phyloP scores from a whole-genome alignment of 1,140 invertebrate genomes.

The Drosophila triauraria region DNA sequence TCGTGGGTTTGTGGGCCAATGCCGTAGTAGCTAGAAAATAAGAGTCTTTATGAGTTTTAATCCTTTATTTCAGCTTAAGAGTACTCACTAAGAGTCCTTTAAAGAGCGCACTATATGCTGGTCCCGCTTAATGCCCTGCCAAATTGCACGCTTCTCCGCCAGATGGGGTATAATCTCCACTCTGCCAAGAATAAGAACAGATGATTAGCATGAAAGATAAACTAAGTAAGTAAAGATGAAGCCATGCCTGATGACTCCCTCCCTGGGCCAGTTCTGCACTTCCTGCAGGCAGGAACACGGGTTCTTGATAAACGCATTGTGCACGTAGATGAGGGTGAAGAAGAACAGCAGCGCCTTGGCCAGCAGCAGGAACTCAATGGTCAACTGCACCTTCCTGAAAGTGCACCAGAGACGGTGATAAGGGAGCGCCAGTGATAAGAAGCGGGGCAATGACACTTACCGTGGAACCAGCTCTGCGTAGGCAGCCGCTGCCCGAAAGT shows the following conservation, averaged over 20 bases:
- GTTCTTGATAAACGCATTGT: conserved; percentile 95
- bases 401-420: neutral
- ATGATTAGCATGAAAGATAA: neutral
- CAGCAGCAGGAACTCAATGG: conserved; percentile 96
- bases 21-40: conserved; percentile 56
- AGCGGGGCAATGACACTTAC: conserved; percentile 39
- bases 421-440: conserved; percentile 6
- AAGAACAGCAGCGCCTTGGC: conserved; percentile 95
- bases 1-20: conserved; percentile 74
- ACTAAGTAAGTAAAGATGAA: neutral
- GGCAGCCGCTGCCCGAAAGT: conserved; percentile 95
- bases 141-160: conserved; percentile 92
- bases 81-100: conserved; percentile 71
- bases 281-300: conserved; percentile 97
- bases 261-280: conserved; percentile 96
- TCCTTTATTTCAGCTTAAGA: neutral
- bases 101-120: conserved; percentile 60
- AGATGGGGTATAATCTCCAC: conserved; percentile 97
- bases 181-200: conserved; percentile 31
- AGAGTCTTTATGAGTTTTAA: neutral
- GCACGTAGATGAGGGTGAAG: conserved; percentile 97
- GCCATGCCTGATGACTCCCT: conserved; percentile 93
- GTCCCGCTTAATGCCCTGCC: conserved; percentile 87
- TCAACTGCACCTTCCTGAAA: conserved; percentile 90
- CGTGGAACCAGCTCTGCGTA: conserved; percentile 95